Conservation (phyloP, 2,113 vertebrate genomes). For the Urocitellus parryii region DNA sequence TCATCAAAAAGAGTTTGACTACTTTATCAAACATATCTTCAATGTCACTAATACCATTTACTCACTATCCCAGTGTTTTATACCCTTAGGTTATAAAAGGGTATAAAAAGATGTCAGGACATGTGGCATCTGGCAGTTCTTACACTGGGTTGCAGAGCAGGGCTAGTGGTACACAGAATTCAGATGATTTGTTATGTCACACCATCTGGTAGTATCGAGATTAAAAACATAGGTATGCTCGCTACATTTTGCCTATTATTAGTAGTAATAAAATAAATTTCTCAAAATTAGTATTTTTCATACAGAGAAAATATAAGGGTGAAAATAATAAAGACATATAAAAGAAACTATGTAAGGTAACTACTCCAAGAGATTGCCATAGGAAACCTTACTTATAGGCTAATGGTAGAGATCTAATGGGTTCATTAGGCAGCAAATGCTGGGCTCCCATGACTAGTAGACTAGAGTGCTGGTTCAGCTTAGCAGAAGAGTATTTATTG, state of each 20-base stretch:
- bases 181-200: background rate
- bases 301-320: background rate
- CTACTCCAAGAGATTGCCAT: background rate
- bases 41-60: background rate
- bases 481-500: background rate
- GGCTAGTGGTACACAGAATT: background rate
- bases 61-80: background rate
- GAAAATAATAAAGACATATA: background rate
- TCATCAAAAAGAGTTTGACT: background rate
- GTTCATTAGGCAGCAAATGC: background rate
- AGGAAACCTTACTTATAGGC: background rate
- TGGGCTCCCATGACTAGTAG: background rate
- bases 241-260: background rate
- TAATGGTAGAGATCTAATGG: background rate
- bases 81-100: background rate
- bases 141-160: background rate
- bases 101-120: background rate
- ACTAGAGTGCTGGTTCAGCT: accelerated
- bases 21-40: background rate
- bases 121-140: background rate
- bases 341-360: background rate
- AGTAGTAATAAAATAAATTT: background rate
- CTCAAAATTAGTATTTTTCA: background rate
- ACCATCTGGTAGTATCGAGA: background rate
- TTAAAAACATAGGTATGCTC: accelerated